These are phyloP conservation scores for Acipenser transmontanus DNA, from an alignment of 2,797 vertebrate genomes.

Conservation along the genomic window DNA sequence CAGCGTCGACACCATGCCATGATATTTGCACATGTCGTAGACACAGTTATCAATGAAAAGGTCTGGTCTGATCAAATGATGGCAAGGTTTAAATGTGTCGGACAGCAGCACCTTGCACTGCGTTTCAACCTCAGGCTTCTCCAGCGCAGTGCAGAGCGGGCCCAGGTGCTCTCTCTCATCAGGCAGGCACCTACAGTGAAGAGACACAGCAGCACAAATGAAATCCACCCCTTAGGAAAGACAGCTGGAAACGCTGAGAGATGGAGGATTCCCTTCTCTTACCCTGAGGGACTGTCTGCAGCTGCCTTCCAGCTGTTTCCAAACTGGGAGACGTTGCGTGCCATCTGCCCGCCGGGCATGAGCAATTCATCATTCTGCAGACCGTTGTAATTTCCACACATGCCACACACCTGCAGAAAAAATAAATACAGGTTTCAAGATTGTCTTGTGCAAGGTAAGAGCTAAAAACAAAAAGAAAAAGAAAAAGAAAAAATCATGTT, in stretches of 20 bases:
- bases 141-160: too few species aligned
- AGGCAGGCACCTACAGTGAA: too few species aligned
- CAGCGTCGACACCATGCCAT: constrained; percentile 31
- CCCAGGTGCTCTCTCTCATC: too few species aligned
- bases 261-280: constrained; percentile 14
- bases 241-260: neutral
- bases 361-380: constrained; percentile 33
- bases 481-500: too few species aligned
- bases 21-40: constrained; percentile 51
- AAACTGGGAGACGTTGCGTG: constrained; percentile 33
- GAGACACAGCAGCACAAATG: constrained; percentile 7
- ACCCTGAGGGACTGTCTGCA: constrained; percentile 38
- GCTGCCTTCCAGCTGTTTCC: constrained; percentile 54
- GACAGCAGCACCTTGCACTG: too few species aligned
- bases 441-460: too few species aligned
- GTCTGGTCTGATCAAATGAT: constrained; percentile 34
- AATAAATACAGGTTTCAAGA: constrained; percentile 2
- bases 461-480: too few species aligned
- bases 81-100: constrained; percentile 27
- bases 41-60: constrained; percentile 43
- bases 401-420: constrained; percentile 41
- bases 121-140: too few species aligned
- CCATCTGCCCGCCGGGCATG: constrained; percentile 32
- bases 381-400: constrained; percentile 52
- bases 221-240: too few species aligned